These are phyloP conservation scores for Drosophila prosaltans DNA, from an alignment of 1,140 invertebrate genomes.

Conservation along the genomic window DNA sequence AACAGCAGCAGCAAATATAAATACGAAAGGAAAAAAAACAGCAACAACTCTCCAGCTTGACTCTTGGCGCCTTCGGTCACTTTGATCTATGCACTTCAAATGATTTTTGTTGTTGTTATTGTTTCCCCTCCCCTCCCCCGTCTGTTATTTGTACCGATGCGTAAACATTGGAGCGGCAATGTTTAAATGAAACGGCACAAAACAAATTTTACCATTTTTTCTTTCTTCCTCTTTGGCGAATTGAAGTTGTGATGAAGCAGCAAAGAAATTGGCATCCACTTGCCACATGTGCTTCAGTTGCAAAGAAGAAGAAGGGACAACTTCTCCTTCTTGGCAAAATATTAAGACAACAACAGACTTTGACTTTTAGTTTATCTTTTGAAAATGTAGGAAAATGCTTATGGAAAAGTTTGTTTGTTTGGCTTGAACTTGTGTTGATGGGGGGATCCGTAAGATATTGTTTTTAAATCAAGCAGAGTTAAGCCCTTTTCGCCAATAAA, in stretches of 20 bases:
- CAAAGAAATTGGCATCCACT: slow-evolving; percentile 63
- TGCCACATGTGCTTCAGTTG: slow-evolving; percentile 50
- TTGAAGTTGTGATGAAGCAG: slow-evolving; percentile 48
- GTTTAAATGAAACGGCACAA: slow-evolving; percentile 75
- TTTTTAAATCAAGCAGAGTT: background rate
- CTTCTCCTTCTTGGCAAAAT: slow-evolving; percentile 3
- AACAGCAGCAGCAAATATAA: slow-evolving; percentile 36
- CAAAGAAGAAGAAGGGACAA: slow-evolving; percentile 1
- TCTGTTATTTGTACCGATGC: slow-evolving; percentile 58
- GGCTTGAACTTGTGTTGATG: background rate
- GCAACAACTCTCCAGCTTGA: slow-evolving; percentile 46
- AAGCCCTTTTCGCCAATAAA: background rate
- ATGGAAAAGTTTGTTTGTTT: background rate
- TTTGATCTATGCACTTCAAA: slow-evolving; percentile 79
- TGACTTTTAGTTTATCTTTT: background rate
- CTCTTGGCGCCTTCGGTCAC: slow-evolving; percentile 65
- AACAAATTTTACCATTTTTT: slow-evolving; percentile 2
- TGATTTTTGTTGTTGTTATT: slow-evolving; percentile 62
- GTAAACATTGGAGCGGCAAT: slow-evolving; percentile 72
- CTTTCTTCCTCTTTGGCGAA: background rate
- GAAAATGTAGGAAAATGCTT: background rate
- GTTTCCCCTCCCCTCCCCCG: background rate
- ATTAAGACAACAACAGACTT: slow-evolving; percentile 9
- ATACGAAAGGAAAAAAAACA: slow-evolving; percentile 28
- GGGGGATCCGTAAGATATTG: background rate